A percentile compares a stretch with the other conserved stretches of the same genome.
phyloP scores from a whole-genome alignment of 2,113 vertebrate species.

The Patagioenas fasciata region DNA sequence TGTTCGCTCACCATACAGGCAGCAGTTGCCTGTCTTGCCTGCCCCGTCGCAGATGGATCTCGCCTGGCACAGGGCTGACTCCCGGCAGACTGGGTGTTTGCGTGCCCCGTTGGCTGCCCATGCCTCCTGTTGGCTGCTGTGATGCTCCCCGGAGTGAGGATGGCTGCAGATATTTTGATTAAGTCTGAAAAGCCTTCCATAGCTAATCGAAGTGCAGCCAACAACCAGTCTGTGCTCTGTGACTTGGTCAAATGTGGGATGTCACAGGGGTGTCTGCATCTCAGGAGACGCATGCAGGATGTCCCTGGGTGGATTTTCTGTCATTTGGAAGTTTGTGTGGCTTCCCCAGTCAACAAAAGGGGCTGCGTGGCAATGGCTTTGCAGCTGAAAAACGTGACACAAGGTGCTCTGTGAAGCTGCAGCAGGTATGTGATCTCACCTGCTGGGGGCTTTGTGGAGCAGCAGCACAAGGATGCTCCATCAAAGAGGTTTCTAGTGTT shows the following conservation, averaged over 20 bases:
- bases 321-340: background rate
- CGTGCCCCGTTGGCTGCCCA: background rate
- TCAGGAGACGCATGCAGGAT: background rate
- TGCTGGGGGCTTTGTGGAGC: accelerated
- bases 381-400: background rate
- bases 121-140: background rate
- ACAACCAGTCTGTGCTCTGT: too few relatives aligned
- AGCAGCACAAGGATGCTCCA: background rate
- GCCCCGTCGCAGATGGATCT: background rate
- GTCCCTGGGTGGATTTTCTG: background rate
- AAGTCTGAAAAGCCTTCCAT: background rate
- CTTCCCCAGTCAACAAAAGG: background rate
- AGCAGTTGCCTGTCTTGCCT: background rate
- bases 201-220: background rate
- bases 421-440: background rate
- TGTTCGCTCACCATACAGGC: accelerated
- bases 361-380: background rate
- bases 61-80: background rate
- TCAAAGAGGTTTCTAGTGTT: background rate
- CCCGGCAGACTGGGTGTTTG: background rate
- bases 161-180: background rate
- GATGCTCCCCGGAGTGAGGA: background rate
- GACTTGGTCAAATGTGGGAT: background rate
- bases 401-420: background rate
- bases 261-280: background rate